Evolutionary conservation across 2,797 vertebrate species (phyloP).

Genomic region (Apogon talboti): DNA sequence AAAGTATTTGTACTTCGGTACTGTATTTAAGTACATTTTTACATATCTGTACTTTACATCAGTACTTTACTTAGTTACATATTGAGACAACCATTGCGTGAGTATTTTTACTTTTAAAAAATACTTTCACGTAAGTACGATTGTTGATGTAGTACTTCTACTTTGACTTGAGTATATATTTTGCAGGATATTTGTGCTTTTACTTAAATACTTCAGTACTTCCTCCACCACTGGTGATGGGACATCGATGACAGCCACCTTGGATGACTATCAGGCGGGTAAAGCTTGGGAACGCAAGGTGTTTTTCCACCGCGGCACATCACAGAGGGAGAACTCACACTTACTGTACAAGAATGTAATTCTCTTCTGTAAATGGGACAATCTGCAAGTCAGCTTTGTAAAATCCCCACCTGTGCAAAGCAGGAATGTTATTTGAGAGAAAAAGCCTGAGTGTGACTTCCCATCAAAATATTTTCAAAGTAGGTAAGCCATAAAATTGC

Average conservation of each 20-base stretch:
- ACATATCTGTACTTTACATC: too few relatives aligned
- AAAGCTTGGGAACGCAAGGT: conserved; percentile 35
- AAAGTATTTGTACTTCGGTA: too few relatives aligned
- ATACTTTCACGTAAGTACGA: too few relatives aligned
- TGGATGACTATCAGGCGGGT: conserved; percentile 19
- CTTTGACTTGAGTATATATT: too few relatives aligned
- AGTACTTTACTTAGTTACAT: too few relatives aligned
- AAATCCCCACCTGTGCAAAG: conserved; percentile 68
- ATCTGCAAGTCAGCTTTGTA: conserved; percentile 69
- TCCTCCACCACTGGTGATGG: too few relatives aligned
- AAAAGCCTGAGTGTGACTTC: conserved; percentile 49
- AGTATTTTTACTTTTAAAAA: too few relatives aligned
- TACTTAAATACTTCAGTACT: background rate
- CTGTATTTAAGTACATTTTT: too few relatives aligned
- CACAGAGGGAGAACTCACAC: conserved; percentile 42
- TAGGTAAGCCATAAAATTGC: conserved; percentile 70
- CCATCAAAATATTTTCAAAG: conserved; percentile 68
- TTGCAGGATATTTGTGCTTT: too few relatives aligned
- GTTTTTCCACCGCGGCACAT: conserved; percentile 52
- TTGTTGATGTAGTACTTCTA: too few relatives aligned
- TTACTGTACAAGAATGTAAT: conserved; percentile 40
- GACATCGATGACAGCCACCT: conserved; percentile 52
- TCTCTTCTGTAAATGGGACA: conserved; percentile 57
- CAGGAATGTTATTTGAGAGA: conserved; percentile 57
- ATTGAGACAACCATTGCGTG: too few relatives aligned